Evolutionary conservation across 2,113 vertebrate species (phyloP), one percentile per base, ranked within the genome.

Genomic region (Sceloporus undulatus): DNA sequence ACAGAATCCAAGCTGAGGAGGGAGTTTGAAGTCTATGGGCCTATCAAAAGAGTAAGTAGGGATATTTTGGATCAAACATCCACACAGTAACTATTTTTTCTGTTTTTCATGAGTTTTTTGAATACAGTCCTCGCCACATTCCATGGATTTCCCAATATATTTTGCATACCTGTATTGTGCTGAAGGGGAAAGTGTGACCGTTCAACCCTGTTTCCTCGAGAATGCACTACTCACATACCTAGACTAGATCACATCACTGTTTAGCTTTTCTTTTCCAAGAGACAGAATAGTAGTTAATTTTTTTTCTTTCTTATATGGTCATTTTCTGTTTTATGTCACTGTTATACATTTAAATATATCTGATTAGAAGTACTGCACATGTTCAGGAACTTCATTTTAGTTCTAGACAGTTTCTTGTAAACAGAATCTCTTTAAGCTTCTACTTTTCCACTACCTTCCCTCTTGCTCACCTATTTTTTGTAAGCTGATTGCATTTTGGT

Each of bases 1-100:
- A 98, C 98, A 78, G 98, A 99, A 93, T 99, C 98, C 65, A 99
- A 99, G 91, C 97, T 99, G 82, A 97, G 98, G 2, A 96, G 98
- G 78, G 98, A 99, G 89, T 99, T 99, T 96, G 98, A 99, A 87
- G 98, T 98, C 38, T 99, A 99, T 16, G 98, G 98, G 66, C 98
- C 98, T 78, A 98, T 99, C 93, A 98, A 98, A 96, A 95, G 98
- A 95, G 98, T 99, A 96, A 29, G 97, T 93, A 52, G 1, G 21
- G 10, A 56, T 38, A 68, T 52, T 54, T 79, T 42, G 38, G 4
- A 29, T 74, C 71, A 66, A 3, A 21, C 16, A 34, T 4, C 9
- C 27, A 29, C 23, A 29, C 23, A 62, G 18, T 59, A 62, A 14
- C 56, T 29, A 29, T 56, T 70, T 34, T 34, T 34, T 23, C 29